A percentile compares a stretch with the other conserved stretches of the same genome.
Evolutionary conservation across 2,797 vertebrate genomes (phyloP).

Genomic region (Notolepis coatsorum): DNA sequence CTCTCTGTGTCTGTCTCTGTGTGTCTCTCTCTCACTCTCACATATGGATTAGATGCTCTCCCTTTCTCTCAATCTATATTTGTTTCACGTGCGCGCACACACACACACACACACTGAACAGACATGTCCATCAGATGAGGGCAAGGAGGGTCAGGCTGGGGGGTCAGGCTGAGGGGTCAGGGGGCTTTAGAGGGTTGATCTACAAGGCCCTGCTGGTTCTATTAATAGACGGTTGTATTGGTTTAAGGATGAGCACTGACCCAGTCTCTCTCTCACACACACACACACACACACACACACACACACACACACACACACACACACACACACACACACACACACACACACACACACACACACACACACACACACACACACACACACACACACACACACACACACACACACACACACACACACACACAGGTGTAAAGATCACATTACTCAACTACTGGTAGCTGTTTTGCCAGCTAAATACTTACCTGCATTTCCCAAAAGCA

Average conservation of each 20-base stretch:
- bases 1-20: not conserved
- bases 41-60: constrained; percentile 30
- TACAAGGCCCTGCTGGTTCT: constrained; percentile 5
- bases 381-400: constrained; percentile 20
- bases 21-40: constrained; percentile 21
- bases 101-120: no score
- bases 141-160: constrained; percentile 37
- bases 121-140: no score
- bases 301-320: no score
- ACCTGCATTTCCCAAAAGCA: no score
- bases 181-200: constrained; percentile 46
- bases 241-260: constrained; percentile 24
- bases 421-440: not conserved
- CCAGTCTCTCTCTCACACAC: no score
- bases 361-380: no score
- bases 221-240: constrained; percentile 51
- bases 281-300: no score
- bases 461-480: constrained; percentile 31
- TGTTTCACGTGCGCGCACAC: no score
- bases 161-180: constrained; percentile 19
- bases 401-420: not conserved
- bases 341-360: no score
- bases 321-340: no score
- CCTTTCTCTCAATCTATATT: no score
- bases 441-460: constrained; percentile 23